Percentiles rank a stretch among this genome's conserved stretches.
phyloP scores from a whole-genome alignment of 2,797 vertebrate species.

The Loris lydekkerianus region DNA sequence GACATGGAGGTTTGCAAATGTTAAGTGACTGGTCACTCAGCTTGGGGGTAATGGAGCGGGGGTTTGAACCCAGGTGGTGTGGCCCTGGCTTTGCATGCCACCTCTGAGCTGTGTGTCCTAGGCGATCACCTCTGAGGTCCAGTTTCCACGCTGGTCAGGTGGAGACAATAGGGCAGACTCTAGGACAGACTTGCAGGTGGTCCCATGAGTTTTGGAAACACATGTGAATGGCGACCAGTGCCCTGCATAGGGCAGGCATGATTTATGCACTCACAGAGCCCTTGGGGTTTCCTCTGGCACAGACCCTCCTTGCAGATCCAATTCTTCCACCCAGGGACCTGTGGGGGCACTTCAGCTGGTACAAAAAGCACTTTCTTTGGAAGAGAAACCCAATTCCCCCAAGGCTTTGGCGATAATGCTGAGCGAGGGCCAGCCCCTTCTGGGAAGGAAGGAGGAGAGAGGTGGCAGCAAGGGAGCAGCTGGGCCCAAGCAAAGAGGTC shows the following conservation, averaged over 20 bases:
- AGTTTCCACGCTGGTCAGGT: background rate
- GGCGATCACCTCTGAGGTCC: background rate
- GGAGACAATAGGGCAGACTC: background rate
- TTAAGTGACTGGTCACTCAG: background rate
- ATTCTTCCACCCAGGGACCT: background rate
- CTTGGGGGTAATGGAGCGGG: background rate
- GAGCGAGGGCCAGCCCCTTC: slow-evolving; percentile 57
- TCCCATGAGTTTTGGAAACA: background rate
- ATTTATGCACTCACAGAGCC: background rate
- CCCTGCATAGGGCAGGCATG: background rate
- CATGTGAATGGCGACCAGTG: background rate
- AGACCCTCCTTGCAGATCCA: background rate
- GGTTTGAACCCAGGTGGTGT: no score
- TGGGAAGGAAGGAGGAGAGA: slow-evolving; percentile 77
- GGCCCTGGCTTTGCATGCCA: background rate
- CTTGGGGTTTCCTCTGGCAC: background rate
- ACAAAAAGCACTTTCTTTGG: background rate
- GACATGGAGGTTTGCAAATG: background rate
- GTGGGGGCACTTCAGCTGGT: accelerated
- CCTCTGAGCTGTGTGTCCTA: background rate
- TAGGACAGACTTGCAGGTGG: background rate
- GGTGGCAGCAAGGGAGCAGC: background rate
- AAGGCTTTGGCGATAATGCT: background rate
- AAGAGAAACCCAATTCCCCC: slow-evolving; percentile 3
- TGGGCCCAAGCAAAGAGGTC: slow-evolving; percentile 72